These are phyloP conservation scores for Choristoneura fumiferana DNA, from an alignment of 1,140 invertebrate genomes.

Conservation along the genomic window DNA sequence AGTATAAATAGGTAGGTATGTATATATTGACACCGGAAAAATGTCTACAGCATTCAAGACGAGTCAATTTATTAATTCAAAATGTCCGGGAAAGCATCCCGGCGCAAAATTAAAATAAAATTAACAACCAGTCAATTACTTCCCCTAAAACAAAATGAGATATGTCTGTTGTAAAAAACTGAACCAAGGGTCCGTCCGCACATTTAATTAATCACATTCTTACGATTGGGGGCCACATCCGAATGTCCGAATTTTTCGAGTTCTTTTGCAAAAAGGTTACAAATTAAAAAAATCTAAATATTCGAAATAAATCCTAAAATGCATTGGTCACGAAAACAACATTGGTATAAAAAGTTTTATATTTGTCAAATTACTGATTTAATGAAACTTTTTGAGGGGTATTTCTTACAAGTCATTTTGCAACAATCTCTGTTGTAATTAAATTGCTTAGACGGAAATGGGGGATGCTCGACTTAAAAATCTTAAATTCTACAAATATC, in stretches of 20 bases:
- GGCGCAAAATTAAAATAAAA: conserved; percentile 57
- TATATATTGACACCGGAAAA: no score
- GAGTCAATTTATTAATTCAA: background rate
- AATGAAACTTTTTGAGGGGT: no score
- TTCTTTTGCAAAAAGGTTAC: conserved; percentile 35
- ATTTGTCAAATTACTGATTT: no score
- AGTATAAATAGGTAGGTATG: no score
- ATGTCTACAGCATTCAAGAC: no score
- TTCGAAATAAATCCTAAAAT: no score
- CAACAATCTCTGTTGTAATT: conserved; percentile 73
- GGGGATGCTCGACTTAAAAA: no score
- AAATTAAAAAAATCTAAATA: conserved; percentile 23
- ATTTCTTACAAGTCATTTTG: conserved; percentile 70
- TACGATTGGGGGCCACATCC: conserved; percentile 53
- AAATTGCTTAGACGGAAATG: conserved; percentile 65
- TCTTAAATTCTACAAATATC: no score
- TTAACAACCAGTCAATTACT: conserved; percentile 66
- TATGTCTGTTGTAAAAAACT: conserved; percentile 66
- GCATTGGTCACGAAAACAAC: no score
- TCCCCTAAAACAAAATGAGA: conserved; percentile 57
- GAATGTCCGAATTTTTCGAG: conserved; percentile 63
- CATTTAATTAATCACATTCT: conserved; percentile 77
- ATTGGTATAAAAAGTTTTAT: no score
- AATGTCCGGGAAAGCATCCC: conserved; percentile 16
- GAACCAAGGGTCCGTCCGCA: conserved; percentile 59